These are phyloP conservation scores for Caenorhabditis remanei DNA, from an alignment of 1,140 invertebrate species.

Conservation along the genomic window DNA sequence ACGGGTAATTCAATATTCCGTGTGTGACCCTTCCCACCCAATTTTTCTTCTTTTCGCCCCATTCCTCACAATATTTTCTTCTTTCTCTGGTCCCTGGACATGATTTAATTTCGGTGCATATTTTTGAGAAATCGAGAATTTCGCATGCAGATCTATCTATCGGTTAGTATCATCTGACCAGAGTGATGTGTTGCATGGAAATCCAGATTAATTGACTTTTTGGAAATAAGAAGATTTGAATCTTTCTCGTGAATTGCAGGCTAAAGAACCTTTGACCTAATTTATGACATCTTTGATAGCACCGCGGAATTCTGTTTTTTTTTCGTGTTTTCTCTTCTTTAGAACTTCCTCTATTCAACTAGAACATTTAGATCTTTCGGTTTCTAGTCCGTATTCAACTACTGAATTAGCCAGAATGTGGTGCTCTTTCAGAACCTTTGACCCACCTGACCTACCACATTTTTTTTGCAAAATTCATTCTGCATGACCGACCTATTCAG, in stretches of 20 bases:
- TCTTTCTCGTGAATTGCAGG: conserved; percentile 14
- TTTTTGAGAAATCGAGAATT: background rate
- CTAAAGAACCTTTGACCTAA: conserved; percentile 8
- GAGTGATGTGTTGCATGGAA: background rate
- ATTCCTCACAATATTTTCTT: background rate
- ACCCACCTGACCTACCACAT: conserved; percentile 25
- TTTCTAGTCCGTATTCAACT: too few species aligned
- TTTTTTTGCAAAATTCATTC: conserved; percentile 35
- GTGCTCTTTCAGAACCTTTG: conserved; percentile 9
- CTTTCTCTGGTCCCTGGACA: background rate
- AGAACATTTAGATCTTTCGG: too few species aligned
- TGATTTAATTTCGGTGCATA: conserved; percentile 35
- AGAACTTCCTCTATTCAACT: too few species aligned
- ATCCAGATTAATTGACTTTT: conserved; percentile 40
- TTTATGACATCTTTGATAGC: conserved; percentile 52
- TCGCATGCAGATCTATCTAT: background rate
- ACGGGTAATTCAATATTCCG: conserved; percentile 55
- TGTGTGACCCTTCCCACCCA: conserved; percentile 46
- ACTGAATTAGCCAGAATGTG: too few species aligned
- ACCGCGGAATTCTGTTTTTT: background rate
- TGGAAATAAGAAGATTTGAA: background rate
- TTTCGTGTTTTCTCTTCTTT: too few species aligned
- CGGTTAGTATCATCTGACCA: conserved; percentile 28
- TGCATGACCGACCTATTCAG: conserved; percentile 38
- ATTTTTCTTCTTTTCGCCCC: conserved; percentile 5